Evolutionary conservation across 2,113 vertebrate genomes (phyloP).

Genomic region (Calypte anna): DNA sequence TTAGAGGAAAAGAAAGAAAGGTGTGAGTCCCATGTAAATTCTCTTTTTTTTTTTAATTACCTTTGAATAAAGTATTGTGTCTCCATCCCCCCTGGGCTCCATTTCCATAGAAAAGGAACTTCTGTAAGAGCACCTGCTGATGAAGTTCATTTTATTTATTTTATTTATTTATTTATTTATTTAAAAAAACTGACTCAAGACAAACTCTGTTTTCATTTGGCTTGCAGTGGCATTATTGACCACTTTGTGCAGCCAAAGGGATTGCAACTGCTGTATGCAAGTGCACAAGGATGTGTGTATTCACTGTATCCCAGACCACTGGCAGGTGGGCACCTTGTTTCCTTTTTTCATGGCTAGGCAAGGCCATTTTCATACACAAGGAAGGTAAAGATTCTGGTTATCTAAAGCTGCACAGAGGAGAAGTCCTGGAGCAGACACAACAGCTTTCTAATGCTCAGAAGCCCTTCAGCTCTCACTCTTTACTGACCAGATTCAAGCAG

Average conservation of each 20-base stretch:
- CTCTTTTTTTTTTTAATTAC: not conserved
- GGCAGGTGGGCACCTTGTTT: not conserved
- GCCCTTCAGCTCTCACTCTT: not conserved
- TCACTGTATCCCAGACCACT: not conserved
- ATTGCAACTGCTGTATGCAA: not conserved
- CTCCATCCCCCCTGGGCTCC: not conserved
- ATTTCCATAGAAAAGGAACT: not conserved
- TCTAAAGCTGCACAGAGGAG: not conserved
- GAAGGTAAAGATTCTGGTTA: not conserved
- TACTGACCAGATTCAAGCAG: not conserved
- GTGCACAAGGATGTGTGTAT: accelerated
- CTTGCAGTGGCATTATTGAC: not conserved
- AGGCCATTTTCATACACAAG: not conserved
- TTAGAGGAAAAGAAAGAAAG: not conserved
- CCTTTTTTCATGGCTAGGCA: not conserved
- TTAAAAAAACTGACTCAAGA: not conserved
- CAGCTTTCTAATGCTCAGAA: not conserved
- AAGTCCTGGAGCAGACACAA: not conserved
- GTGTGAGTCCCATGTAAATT: not conserved
- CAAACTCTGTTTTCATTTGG: not conserved
- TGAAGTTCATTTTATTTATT: not conserved
- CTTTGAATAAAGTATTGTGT: not conserved
- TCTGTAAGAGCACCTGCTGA: not conserved
- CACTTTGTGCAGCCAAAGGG: not conserved
- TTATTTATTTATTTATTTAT: too few relatives aligned